Evolutionary conservation across 2,113 vertebrate species (phyloP), one percentile per base, ranked within the genome.

Genomic region (Cochlearius cochlearius): DNA sequence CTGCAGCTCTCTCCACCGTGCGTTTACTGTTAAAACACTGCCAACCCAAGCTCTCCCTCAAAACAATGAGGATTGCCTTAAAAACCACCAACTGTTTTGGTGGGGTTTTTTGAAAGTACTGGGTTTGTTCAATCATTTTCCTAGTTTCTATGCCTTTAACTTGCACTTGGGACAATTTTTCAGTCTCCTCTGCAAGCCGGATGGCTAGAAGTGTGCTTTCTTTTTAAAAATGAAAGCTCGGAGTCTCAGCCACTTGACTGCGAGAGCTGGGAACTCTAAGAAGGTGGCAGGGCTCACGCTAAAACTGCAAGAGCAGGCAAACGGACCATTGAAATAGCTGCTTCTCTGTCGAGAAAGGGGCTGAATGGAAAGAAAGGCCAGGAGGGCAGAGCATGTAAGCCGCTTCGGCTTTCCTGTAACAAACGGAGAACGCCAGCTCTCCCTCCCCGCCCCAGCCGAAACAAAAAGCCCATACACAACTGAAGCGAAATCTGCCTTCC

Each of bases 361-460:
- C 81, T 88, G 90, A 66, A 71, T 94, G 95, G 85, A 92, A 83
- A 92, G 81, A 94, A 94, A 83, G 85, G 92, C 85, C 92, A 90
- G 78, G 58, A 95, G 93, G 69, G 93, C 87, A 95, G 87, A 93
- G 58, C 15, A 1, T 19, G 38, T 66, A 71, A 96, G 64, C 52
- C 4, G 26, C 71, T 82, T 92, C 20, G 13, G 83, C 84, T 77
- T 96, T n/a, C 64, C 79, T 53, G 67, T 75, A 86, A 92, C 58
- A 56, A 75, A 74, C 0, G 0, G 71, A 88, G 74, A 79, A 34
- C 1, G 1, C n/a, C 82, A 45, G 86, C 10, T 63, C 73, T 91
- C 73, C 86, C 26, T 84, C 64, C 83, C 83, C 1, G 0, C 86
- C 79, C 86, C 43, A 55, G 80, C 59, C 7, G n/a, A 73, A 91